Evolutionary conservation across 2,113 vertebrate genomes (phyloP).

Genomic region (Stegastes partitus): DNA sequence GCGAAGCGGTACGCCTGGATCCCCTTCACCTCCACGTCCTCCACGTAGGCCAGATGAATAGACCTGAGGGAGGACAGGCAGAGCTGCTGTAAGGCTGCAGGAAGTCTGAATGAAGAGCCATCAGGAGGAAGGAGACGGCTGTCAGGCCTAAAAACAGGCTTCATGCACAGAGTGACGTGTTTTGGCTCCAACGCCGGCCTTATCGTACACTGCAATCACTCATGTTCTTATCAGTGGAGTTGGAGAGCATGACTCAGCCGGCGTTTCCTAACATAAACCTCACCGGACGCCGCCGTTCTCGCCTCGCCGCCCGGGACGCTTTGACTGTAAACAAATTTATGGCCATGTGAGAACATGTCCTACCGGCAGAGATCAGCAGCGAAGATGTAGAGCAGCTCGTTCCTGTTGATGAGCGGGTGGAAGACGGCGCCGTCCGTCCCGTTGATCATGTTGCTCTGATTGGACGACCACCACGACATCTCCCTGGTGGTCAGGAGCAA

Average conservation of each 20-base stretch:
- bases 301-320: neutral
- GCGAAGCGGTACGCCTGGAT: conserved; percentile 92
- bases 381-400: conserved; percentile 94
- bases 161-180: fast-evolving
- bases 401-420: conserved; percentile 91
- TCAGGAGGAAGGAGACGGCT: neutral
- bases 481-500: conserved; percentile 60
- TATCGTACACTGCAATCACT: conserved; percentile 25
- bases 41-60: conserved; percentile 91
- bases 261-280: conserved; percentile 13
- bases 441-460: conserved; percentile 97
- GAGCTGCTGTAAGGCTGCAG: neutral
- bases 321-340: conserved; percentile 52
- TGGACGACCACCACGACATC: conserved; percentile 94
- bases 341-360: neutral
- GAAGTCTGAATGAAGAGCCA: neutral
- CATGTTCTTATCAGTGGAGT: conserved; percentile 14
- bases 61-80: conserved; percentile 83
- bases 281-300: neutral
- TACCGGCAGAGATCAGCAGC: conserved; percentile 97
- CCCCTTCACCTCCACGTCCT: conserved; percentile 88
- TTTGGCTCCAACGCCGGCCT: neutral
- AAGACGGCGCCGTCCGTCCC: conserved; percentile 95
- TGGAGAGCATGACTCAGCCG: conserved; percentile 5
- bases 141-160: neutral